These are phyloP conservation scores for Hylaeus anthracinus DNA, from an alignment of 1,140 invertebrate genomes.

Conservation along the genomic window DNA sequence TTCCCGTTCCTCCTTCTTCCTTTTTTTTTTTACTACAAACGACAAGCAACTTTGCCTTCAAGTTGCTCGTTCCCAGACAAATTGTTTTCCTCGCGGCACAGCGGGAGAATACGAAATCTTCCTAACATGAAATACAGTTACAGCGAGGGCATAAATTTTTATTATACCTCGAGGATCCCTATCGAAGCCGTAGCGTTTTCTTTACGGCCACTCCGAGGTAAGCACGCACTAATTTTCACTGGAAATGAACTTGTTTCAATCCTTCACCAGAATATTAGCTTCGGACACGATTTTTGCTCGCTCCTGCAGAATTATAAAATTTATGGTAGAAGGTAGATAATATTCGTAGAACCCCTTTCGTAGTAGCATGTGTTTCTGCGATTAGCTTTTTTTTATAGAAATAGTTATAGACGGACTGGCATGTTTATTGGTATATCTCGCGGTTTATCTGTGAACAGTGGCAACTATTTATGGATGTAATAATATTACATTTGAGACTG, in stretches of 20 bases:
- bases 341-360: not conserved
- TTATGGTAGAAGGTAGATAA: not conserved
- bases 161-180: conserved; percentile 18
- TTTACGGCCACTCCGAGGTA: not conserved
- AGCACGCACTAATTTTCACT: not conserved
- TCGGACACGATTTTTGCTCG: not conserved
- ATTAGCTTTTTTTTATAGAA: not conserved
- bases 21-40: too few species aligned
- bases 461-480: not conserved
- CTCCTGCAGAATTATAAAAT: not conserved
- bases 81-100: conserved; percentile 46
- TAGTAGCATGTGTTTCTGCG: not conserved
- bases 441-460: not conserved
- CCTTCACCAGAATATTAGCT: not conserved
- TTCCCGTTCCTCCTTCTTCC: not conserved
- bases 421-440: not conserved
- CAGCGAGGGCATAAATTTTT: conserved; percentile 38
- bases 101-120: conserved; percentile 43
- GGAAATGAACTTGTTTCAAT: not conserved
- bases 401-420: too few species aligned
- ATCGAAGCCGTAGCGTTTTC: not conserved
- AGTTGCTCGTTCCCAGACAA: conserved; percentile 43
- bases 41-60: conserved; percentile 31
- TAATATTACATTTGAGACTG: not conserved
- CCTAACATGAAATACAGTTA: conserved; percentile 47